Conservation (phyloP, 2,888 invertebrate species). For the Rugalucina vietnamica region DNA sequence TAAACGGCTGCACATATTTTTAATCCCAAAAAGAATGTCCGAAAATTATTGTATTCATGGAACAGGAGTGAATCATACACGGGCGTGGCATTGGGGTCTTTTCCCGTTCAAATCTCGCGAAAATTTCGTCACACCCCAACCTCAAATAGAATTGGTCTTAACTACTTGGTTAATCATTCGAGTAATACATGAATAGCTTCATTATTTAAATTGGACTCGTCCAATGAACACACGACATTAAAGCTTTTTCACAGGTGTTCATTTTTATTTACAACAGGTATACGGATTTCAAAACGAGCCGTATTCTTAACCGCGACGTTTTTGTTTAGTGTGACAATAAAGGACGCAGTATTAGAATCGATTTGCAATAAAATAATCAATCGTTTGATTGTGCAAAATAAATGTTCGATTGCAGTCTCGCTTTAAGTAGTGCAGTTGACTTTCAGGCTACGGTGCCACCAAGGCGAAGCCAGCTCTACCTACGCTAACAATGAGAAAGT, state of each 20-base stretch:
- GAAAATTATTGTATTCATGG: background rate
- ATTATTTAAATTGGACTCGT: background rate
- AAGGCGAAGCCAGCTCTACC: background rate
- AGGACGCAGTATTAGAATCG: background rate
- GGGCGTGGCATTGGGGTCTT: background rate
- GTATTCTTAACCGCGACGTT: background rate
- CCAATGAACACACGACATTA: background rate
- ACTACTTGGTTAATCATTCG: constrained; percentile 12
- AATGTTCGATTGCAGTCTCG: background rate
- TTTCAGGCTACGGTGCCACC: background rate
- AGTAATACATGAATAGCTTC: constrained; percentile 7
- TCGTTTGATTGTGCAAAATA: background rate
- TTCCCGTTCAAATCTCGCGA: background rate
- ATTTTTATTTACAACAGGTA: background rate
- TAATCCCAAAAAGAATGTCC: background rate
- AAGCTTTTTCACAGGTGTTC: background rate
- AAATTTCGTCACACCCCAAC: background rate
- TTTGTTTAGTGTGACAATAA: background rate
- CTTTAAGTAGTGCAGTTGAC: background rate
- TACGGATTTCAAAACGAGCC: background rate
- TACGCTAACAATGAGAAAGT: background rate
- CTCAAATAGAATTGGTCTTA: constrained; percentile 1
- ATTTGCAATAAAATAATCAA: background rate
- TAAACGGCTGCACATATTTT: too few species aligned
- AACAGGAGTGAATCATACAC: background rate